Evolutionary conservation across 2,797 vertebrate species (phyloP), one percentile per base, ranked within the genome.

Genomic region (Hemitrygon akajei): DNA sequence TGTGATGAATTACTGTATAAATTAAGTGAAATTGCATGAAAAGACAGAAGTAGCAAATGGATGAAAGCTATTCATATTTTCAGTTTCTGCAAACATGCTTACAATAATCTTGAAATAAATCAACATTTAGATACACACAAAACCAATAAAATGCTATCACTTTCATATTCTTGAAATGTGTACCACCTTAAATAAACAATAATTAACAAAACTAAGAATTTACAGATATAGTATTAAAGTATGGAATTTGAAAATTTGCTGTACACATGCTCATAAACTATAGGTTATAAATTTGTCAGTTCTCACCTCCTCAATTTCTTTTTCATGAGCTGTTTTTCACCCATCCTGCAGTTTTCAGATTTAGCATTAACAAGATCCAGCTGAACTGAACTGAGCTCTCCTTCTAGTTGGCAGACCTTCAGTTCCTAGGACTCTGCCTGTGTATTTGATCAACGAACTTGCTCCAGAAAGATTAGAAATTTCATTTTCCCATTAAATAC

Each of bases 401-500:
- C 95, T 94, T 97, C 97, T 66, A 87, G 77, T 95, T 96, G 96
- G 63, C 93, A 95, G 93, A 95, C 96, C 95, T 97, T 97, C 94
- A 95, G 94, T 96, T 97, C 96, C 97, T 96, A 97, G 76, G 87
- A 96, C 95, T 97, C 96, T 94, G 95, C 95, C 95, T 96, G 95
- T 93, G 96, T 95, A 77, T 47, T 6, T 25, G 94, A 95, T 94
- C 95, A 96, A 76, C 95, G 96, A 30, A 95, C 96, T 91, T 96
- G 95, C 63, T 97, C 96, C 95, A 97, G 95, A n/a, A 95, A 97
- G 95, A 93, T 97, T 95, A 0, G 94, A 95, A 93, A 96, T 97
- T 94, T 98, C 97, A 94, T 95, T 96, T 94, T 97, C 96, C 96
- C 96, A 94, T 66, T 94, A 94, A 95, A 75, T 93, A 27, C 95